Conservation (phyloP, 1,140 invertebrate genomes). For the Battus philenor region DNA sequence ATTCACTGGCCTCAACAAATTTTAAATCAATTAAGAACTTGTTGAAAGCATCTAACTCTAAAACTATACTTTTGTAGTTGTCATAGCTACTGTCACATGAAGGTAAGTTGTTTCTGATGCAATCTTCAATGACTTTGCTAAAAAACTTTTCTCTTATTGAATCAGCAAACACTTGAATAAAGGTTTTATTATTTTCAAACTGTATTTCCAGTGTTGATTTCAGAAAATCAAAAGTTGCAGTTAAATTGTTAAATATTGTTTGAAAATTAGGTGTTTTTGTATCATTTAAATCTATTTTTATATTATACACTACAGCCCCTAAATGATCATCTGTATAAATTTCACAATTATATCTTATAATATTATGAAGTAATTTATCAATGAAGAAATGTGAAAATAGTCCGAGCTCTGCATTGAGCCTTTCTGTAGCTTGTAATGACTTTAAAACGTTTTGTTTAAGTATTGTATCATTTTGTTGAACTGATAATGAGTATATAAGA, state of each 20-base stretch:
- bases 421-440: slow-evolving; percentile 45
- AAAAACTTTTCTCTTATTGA: slow-evolving; percentile 52
- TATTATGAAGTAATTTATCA: slow-evolving; percentile 48
- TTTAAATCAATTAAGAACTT: slow-evolving; percentile 64
- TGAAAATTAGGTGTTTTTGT: slow-evolving; percentile 51
- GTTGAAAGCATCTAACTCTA: slow-evolving; percentile 64
- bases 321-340: slow-evolving; percentile 61
- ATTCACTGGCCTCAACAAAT: slow-evolving; percentile 53
- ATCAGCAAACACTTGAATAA: slow-evolving; percentile 54
- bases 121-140: slow-evolving; percentile 58
- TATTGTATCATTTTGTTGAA: slow-evolving; percentile 54
- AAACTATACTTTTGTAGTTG: slow-evolving; percentile 56
- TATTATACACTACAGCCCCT: slow-evolving; percentile 57
- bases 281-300: slow-evolving; percentile 56
- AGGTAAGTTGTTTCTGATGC: slow-evolving; percentile 55
- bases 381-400: slow-evolving; percentile 63
- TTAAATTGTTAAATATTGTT: slow-evolving; percentile 64
- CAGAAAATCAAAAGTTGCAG: slow-evolving; percentile 64
- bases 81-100: slow-evolving; percentile 54
- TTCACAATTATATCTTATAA: slow-evolving; percentile 62
- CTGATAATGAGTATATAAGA: slow-evolving; percentile 51
- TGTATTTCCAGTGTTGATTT: slow-evolving; percentile 55
- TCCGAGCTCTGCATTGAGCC: slow-evolving; percentile 50
- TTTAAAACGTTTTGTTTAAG: slow-evolving; percentile 53
- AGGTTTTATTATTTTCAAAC: slow-evolving; percentile 48